phyloP scores from a whole-genome alignment of 2,797 vertebrate genomes.

The Anniella stebbinsi region DNA sequence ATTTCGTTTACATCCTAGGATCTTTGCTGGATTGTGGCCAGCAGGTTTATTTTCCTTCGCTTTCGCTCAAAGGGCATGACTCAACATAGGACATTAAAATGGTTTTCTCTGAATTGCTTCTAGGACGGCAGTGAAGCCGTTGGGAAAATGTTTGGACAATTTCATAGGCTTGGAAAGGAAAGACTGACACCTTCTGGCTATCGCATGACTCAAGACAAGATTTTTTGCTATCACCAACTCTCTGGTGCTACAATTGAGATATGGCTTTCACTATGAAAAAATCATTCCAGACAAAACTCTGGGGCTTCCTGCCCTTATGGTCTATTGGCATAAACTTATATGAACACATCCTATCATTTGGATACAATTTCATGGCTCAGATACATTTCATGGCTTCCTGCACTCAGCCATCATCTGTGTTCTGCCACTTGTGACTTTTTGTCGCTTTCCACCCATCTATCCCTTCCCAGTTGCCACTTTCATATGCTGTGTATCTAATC shows the following conservation, averaged over 20 bases:
- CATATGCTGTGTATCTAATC: no score
- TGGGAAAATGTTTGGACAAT: neutral
- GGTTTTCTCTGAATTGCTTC: neutral
- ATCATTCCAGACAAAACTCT: no score
- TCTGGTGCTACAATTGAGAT: neutral
- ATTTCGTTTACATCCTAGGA: neutral
- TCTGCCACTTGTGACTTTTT: no score
- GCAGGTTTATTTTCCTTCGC: neutral
- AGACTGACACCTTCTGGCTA: slow-evolving; percentile 72
- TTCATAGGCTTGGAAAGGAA: slow-evolving; percentile 53
- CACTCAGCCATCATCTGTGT: no score
- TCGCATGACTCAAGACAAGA: neutral
- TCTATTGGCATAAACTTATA: no score
- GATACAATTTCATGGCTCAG: no score
- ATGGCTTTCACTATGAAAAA: neutral
- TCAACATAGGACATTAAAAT: neutral
- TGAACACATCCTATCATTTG: no score
- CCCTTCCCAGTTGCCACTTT: no score
- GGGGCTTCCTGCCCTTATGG: no score
- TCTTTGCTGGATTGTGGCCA: neutral
- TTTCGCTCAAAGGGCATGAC: neutral
- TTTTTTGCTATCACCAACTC: neutral
- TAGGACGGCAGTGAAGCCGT: neutral
- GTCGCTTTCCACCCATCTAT: no score
- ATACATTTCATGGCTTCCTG: no score